Base-by-base conservation (phyloP, 64 coral and sea anemone species). In the Orbicella faveolata region DNA sequence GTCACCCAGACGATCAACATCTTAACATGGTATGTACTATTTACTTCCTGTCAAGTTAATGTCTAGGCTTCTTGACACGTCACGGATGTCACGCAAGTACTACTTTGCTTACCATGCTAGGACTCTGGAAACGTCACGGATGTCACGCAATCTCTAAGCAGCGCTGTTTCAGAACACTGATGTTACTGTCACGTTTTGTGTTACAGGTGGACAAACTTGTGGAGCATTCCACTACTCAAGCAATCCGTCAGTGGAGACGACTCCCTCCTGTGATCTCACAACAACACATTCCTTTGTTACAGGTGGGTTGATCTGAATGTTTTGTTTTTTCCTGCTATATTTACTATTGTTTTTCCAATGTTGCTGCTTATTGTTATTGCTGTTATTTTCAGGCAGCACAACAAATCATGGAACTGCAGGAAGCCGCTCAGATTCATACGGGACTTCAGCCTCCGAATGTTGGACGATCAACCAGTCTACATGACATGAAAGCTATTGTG, bases 401-500 rank as follows among this genome's bases (percentile, higher is more conserved):
- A 67, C 96, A 95, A 70, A 98, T 98, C 17, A 95, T 98, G 74
- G 96, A 98, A 37, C 52, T 98, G 17, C 96, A 98, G 86, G 96
- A 98, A 89, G 96, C 96, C 8, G 96, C 96, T 18, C 94, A 95
- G 70, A 98, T 98, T 34, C 90, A 93, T 73, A 93, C 90, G 12
- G 96, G 96, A 21, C 63, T 98, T 41, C 93, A 95, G 74, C 96
- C 93, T 6, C 83, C 89, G 64, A 95, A 88, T 34, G 91, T 98
- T 9, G 96, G 96, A 19, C 90, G 96, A 67, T 95, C 90, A 15
- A 92, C 90, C 1, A 98, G 96, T 34, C 73, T 98, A 52, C 96
- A 98, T 51, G 96, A 98, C 63, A 98, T 98, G 96, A 98, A 98
- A 74, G 96, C 96, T 11, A 95, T 98, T 23, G 94, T 98, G 26